Evolutionary conservation across 2,888 invertebrate species (phyloP), one percentile per base, ranked within the genome.

Genomic region (Drosophila falleni): DNA sequence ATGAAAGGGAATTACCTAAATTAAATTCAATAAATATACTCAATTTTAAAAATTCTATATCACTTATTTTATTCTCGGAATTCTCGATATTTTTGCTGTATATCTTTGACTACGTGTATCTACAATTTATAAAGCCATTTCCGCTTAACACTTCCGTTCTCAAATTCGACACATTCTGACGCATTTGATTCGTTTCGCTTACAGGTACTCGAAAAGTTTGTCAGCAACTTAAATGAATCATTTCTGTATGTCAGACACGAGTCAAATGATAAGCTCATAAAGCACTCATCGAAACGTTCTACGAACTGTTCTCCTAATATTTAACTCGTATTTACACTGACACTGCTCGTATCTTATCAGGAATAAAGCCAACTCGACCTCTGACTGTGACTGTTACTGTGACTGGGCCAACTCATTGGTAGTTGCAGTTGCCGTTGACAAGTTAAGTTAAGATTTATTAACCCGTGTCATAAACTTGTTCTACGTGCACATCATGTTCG

Each of bases 111-210:
- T 44, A 26, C n/a, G 16, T 35, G 47, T 56, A 44, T 71, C 31
- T 50, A 11, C 16, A 46, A 13, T 46, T 63, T 49, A 55, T 70
- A 15, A 33, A 44, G 1, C 50, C 58, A 79, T 75, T 78, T 78
- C 78, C 78, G 78, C 13, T 42, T n/a, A 4, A 8, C 54, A 71
- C 71, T 71, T 79, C 78, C 78, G 79, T 62, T 79, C 61, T 51
- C 44, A 29, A 33, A 58, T 60, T 63, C 60, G 53, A 37, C 59
- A 15, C 15, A 42, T 13, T 66, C 53, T 78, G 79, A 78, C 79
- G 78, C 78, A 78, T 65, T 74, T 55, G 16, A 13, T 44, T 26
- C 23, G 37, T 23, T 56, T 69, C 41, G 39, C 16, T n/a, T 29
- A 35, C 46, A n/a, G 35, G 10, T 35, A 53, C 16, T 55, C 46